Base-by-base conservation (phyloP, 2,797 vertebrate genomes). In the Smutsia gigantea region DNA sequence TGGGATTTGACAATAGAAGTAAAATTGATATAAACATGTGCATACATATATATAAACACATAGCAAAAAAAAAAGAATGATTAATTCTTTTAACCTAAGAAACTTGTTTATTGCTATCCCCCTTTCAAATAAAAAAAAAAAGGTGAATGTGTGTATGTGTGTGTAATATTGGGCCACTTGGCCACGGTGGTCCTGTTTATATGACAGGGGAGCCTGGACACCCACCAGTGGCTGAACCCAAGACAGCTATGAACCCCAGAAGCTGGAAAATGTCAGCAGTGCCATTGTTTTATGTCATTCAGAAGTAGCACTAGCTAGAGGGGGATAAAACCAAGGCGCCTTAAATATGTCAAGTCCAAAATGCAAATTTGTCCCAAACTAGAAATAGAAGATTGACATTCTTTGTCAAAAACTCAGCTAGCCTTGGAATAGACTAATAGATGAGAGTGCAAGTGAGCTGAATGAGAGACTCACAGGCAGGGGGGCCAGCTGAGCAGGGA, bases 321-420 rank as follows among this genome's bases (percentile, higher is more conserved):
- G 6, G 9, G 21, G 19, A 25, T 2, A 34, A 90, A 84, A 63
- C 37, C 53, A 64, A 61, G n/a, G 77, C 74, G 74, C 2, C 11
- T 17, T 13, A 21, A 69, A 15, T 18, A 18, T 53, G 10, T 69
- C 72, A 82, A 72, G 10, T 34, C 17, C 39, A 42, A 82, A 78
- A 75, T 25, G 34, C 4, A 53, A 71, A 69, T 11, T 18, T 27
- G 9, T 25, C 23, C n/a, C 17, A 75, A 85, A 81, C 23, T 51
- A 90, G 74, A 87, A 94, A 86, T 1, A 86, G 63, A 82, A 92
- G 31, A 23, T 6, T 66, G 13, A 51, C 13, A 7, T 81, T 71
- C 64, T 37, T 13, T 64, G 79, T 89, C 68, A 84, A 86, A 88
- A 81, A 10, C 21, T 49, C 84, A 75, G 42, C 23, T 64, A 64